These are phyloP conservation scores for Andrena trimmerana DNA, from an alignment of 2,888 invertebrate genomes.

Conservation along the genomic window DNA sequence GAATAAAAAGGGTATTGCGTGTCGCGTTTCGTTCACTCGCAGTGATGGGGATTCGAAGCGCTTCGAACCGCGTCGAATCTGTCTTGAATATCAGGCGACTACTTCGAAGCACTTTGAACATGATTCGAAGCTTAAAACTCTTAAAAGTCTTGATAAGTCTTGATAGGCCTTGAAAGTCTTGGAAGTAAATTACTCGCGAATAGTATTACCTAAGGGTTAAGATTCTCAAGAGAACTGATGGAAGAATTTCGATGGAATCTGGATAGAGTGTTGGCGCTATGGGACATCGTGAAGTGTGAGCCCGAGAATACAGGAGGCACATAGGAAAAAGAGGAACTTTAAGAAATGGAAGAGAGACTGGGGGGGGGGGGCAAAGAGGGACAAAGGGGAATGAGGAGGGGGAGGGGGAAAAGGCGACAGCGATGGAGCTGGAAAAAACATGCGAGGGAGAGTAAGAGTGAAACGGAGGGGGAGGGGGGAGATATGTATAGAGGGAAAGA, in stretches of 20 bases:
- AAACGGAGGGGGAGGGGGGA: constrained; percentile 52
- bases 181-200: background rate
- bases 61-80: too few relatives aligned
- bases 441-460: constrained; percentile 58
- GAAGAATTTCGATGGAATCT: too few relatives aligned
- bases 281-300: background rate
- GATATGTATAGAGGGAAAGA: constrained; percentile 77
- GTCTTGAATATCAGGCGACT: too few relatives aligned
- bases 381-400: background rate
- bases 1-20: background rate
- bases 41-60: too few relatives aligned
- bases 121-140: too few relatives aligned
- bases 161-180: too few relatives aligned
- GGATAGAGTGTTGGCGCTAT: background rate
- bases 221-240: too few relatives aligned
- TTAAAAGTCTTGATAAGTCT: too few relatives aligned
- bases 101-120: too few relatives aligned
- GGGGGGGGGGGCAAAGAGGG: background rate
- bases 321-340: background rate
- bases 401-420: constrained; percentile 16
- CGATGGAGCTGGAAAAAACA: constrained; percentile 44
- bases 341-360: background rate
- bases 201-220: background rate
- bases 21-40: background rate
- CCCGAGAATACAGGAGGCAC: constrained; percentile 14